These are phyloP conservation scores for Perca fluviatilis DNA, from an alignment of 2,113 vertebrate genomes.

Conservation along the genomic window DNA sequence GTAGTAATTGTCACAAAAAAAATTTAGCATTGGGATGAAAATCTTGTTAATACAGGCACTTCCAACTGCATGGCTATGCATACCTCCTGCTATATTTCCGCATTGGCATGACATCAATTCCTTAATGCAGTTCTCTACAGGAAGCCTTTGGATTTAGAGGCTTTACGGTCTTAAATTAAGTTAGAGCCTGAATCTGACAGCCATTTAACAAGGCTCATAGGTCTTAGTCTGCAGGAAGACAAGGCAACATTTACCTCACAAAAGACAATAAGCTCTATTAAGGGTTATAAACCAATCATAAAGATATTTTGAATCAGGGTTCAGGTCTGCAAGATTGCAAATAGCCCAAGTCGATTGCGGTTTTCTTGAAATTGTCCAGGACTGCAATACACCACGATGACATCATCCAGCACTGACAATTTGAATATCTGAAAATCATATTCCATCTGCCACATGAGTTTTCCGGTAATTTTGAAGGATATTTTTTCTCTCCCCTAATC, in stretches of 20 bases:
- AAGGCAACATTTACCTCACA: constrained; percentile 14
- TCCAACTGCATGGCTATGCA: constrained; percentile 27
- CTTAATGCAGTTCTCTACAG: constrained; percentile 63
- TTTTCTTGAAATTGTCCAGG: constrained; percentile 57
- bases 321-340: constrained; percentile 41
- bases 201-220: constrained; percentile 34
- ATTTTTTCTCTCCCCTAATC: constrained; percentile 4
- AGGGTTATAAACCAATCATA: constrained; percentile 35
- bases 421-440: constrained; percentile 41
- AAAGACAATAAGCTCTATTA: constrained; percentile 19
- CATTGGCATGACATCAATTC: constrained; percentile 63
- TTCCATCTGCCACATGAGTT: constrained; percentile 55
- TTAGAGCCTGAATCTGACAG: constrained; percentile 52
- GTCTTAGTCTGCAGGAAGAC: constrained; percentile 28
- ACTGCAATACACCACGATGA: constrained; percentile 66
- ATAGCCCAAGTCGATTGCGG: constrained; percentile 3
- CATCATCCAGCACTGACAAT: constrained; percentile 63
- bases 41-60: constrained; percentile 19
- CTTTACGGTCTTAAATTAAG: constrained; percentile 64
- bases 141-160: constrained; percentile 48
- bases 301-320: constrained; percentile 25
- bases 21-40: neutral
- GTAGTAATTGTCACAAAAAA: constrained; percentile 10
- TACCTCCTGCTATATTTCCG: constrained; percentile 16
- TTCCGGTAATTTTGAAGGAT: constrained; percentile 19